Conservation (phyloP, 2,888 invertebrate genomes). For the Opisthograptis luteolata region DNA sequence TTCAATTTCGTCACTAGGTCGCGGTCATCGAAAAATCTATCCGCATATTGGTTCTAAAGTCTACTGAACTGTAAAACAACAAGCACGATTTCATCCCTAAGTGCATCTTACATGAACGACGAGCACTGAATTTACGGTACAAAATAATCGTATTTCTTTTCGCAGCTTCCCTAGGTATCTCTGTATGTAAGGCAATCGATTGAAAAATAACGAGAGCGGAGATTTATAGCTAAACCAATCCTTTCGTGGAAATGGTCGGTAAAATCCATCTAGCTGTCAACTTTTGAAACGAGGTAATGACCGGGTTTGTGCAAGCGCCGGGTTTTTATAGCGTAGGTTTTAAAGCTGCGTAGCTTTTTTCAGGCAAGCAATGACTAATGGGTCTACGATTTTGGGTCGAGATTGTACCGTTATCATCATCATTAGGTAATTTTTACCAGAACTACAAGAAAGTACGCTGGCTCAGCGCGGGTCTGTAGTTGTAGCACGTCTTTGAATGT, state of each 20-base stretch:
- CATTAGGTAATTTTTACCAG: too few relatives aligned
- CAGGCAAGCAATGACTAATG: background rate
- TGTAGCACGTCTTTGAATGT: too few relatives aligned
- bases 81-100: slow-evolving; percentile 19
- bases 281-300: slow-evolving; percentile 33
- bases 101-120: background rate
- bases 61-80: background rate
- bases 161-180: slow-evolving; percentile 5
- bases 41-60: too few relatives aligned
- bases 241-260: slow-evolving; percentile 29
- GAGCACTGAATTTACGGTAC: slow-evolving; percentile 4
- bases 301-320: slow-evolving; percentile 8
- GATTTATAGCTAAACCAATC: slow-evolving; percentile 36
- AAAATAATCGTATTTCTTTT: slow-evolving; percentile 9
- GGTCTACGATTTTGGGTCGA: too few relatives aligned
- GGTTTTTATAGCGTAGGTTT: background rate
- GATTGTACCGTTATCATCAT: too few relatives aligned
- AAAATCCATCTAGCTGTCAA: slow-evolving; percentile 32
- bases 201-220: slow-evolving; percentile 31
- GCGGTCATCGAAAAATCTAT: too few relatives aligned
- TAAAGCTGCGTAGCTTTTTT: background rate
- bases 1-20: too few relatives aligned
- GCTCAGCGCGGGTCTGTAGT: too few relatives aligned
- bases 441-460: too few relatives aligned
- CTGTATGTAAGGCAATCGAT: slow-evolving; percentile 27